These are phyloP conservation scores for Apotomis capreana DNA, from an alignment of 2,888 invertebrate genomes.

Conservation along the genomic window DNA sequence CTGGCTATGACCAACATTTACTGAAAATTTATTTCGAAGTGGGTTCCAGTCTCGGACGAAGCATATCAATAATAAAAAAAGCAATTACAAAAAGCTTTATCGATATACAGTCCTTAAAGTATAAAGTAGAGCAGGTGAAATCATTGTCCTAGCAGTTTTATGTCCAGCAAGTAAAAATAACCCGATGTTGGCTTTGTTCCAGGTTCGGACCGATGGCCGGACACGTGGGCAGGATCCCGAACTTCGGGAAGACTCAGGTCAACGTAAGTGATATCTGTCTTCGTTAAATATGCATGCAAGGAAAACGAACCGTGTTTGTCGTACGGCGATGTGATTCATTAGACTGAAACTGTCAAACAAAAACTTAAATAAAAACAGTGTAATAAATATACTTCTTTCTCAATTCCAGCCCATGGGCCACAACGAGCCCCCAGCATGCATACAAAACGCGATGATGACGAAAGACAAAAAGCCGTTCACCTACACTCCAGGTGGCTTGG, in stretches of 20 bases:
- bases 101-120: background rate
- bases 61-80: too few relatives aligned
- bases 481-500: constrained; percentile 97
- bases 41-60: too few relatives aligned
- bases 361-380: background rate
- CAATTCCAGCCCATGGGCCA: constrained; percentile 75
- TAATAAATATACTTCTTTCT: constrained; percentile 41
- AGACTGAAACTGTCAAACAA: too few relatives aligned
- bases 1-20: too few relatives aligned
- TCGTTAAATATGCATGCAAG: background rate
- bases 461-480: constrained; percentile 98
- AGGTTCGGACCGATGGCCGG: constrained; percentile 74
- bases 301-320: too few relatives aligned
- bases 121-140: constrained; percentile 64
- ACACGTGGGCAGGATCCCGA: constrained; percentile 78
- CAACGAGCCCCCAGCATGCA: constrained; percentile 92
- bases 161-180: constrained; percentile 71
- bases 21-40: too few relatives aligned
- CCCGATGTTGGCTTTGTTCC: constrained; percentile 72
- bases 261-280: constrained; percentile 65
- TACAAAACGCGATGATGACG: constrained; percentile 97
- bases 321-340: background rate
- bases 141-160: constrained; percentile 50
- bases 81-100: background rate
- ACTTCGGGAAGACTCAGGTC: constrained; percentile 77